A percentile compares a stretch with the other conserved stretches of the same genome.
Evolutionary conservation across 2,888 invertebrate species (phyloP).

Genomic region (Yponomeuta sedellus): DNA sequence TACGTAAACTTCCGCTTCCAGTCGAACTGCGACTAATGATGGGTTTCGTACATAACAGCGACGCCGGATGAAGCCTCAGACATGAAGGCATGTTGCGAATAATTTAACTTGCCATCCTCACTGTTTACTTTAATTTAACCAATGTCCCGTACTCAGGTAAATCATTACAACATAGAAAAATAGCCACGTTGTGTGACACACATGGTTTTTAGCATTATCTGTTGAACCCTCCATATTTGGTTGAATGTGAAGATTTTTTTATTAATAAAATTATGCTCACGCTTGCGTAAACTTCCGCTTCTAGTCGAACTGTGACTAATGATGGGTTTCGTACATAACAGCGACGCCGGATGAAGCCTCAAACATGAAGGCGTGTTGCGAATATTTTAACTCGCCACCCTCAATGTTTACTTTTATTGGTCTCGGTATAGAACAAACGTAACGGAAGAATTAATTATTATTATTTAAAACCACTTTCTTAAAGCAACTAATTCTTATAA

Average conservation of each 20-base stretch:
- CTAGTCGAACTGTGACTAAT: constrained; percentile 1
- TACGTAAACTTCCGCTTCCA: not conserved
- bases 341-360: not conserved
- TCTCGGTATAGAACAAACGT: not conserved
- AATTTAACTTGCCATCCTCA: constrained; percentile 34
- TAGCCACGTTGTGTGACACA: no score
- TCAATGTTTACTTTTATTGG: constrained; percentile 35
- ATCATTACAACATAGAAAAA: no score
- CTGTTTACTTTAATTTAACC: constrained; percentile 37
- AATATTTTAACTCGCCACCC: constrained; percentile 40
- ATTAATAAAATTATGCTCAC: no score
- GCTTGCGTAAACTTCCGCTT: not conserved
- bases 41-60: not conserved
- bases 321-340: not conserved
- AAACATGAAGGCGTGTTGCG: constrained; percentile 32
- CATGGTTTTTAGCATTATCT: no score
- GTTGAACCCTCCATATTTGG: no score
- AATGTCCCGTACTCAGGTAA: no score
- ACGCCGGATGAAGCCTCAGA: not conserved
- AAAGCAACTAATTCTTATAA: no score
- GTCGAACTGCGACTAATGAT: constrained; percentile 1
- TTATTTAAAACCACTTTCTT: no score
- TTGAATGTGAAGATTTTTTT: no score
- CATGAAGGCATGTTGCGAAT: constrained; percentile 38
- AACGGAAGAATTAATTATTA: not conserved